Conservation (phyloP, 2,888 invertebrate genomes). For the Ecdyonurus torrentis region DNA sequence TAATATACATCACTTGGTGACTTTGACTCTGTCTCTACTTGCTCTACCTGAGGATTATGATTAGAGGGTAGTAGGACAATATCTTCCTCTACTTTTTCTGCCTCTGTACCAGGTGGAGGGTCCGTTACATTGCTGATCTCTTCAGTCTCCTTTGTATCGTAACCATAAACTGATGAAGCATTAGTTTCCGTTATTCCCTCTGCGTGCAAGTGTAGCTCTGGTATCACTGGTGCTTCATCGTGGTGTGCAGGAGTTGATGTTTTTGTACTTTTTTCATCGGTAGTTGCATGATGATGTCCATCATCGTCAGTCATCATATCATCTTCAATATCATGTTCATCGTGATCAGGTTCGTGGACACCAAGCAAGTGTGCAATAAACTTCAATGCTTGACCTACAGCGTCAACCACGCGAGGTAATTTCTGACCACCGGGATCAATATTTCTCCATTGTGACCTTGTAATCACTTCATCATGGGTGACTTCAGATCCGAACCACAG, state of each 20-base stretch:
- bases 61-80: too few relatives aligned
- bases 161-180: background rate
- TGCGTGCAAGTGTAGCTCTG: background rate
- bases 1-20: background rate
- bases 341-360: background rate
- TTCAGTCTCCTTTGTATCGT: background rate
- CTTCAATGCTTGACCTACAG: background rate
- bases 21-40: background rate
- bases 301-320: background rate
- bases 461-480: background rate
- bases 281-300: background rate
- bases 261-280: background rate
- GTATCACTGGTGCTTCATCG: background rate
- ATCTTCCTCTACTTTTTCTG: too few relatives aligned
- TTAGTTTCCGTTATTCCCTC: background rate
- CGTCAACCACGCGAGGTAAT: background rate
- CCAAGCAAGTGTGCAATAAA: background rate
- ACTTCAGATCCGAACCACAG: slow-evolving; percentile 17
- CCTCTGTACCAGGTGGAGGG: too few relatives aligned
- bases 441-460: background rate
- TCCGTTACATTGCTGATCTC: background rate
- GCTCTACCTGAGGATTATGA: background rate
- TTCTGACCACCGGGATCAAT: background rate
- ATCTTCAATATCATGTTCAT: background rate
- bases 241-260: background rate